Base-by-base conservation (phyloP, 2,888 invertebrate genomes). In the Lasioglossum oenotherae region DNA sequence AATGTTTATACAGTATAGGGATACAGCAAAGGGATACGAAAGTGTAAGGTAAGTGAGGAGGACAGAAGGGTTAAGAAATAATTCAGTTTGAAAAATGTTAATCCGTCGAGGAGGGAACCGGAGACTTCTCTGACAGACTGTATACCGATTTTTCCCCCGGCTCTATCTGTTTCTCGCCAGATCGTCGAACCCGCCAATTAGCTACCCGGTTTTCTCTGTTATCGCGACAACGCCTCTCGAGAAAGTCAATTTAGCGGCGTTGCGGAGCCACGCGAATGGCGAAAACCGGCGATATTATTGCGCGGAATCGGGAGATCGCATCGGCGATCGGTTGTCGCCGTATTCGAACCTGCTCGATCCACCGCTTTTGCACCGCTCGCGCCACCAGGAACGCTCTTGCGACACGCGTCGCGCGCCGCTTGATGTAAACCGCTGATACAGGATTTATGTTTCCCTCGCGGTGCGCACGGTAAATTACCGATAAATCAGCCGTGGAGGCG, bases 371-470 rank as follows among this genome's bases (percentile, higher is more conserved):
- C 71, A 31, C 38, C 73, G 77, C n/a, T 78, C 84, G 72, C 79
- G 81, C 79, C 72, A 78, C 57, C 64, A 74, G 53, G 75, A 67
- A 81, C 69, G 80, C 79, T 84, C 81, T 90, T 90, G 85, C 90
- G 90, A 90, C 90, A 90, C 89, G 90, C 89, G 90, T 90, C 90
- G 88, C 89, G 82, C 90, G 85, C 89, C 82, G 86, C 82, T 69
- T 80, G 90, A 90, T 89, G 88, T 88, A 90, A 90, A 84, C 84
- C 84, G 84, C 81, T 86, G 90, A 90, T 90, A 87, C 81, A 88
- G 83, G 90, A 90, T 90, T 90, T 90, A 90, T 90, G 89, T 86
- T 87, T 85, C 80, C 82, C 84, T 84, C 81, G 83, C 80, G 82
- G 82, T 82, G 84, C 80, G 27, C 79, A 74, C 82, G 85, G 73